Conservation (phyloP, 2,797 vertebrate species). For the Betta splendens region DNA sequence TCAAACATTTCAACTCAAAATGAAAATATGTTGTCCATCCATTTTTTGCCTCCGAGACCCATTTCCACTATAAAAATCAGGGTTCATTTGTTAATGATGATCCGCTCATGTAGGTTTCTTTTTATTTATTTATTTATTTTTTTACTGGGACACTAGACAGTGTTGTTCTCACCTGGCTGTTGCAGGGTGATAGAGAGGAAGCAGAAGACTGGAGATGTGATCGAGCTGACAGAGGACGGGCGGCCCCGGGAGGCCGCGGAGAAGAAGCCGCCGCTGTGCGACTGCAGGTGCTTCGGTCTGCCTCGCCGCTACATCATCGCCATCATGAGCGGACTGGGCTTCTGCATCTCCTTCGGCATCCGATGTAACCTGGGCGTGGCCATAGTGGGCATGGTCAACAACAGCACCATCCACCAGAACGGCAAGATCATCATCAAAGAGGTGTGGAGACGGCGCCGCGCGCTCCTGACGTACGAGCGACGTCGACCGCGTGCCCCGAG, state of each 20-base stretch:
- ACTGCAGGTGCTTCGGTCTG: constrained; percentile 94
- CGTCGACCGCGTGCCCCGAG: neutral
- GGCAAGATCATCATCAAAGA: constrained; percentile 96
- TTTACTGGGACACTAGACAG: neutral
- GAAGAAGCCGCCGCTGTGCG: constrained; percentile 90
- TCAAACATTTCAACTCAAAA: too few relatives aligned
- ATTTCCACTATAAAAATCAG: neutral
- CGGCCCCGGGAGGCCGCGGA: constrained; percentile 86
- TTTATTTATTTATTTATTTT: too few relatives aligned
- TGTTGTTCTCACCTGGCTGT: constrained; percentile 34
- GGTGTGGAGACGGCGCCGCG: constrained; percentile 77
- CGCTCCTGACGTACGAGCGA: constrained; percentile 21
- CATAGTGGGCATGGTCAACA: constrained; percentile 99
- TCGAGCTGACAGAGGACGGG: constrained; percentile 96
- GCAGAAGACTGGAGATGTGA: constrained; percentile 90
- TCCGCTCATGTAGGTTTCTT: constrained; percentile 1
- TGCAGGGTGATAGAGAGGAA: constrained; percentile 91
- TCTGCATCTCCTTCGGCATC: constrained; percentile 99
- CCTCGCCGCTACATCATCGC: constrained; percentile 98
- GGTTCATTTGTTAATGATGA: neutral
- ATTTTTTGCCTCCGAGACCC: too few relatives aligned
- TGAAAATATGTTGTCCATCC: too few relatives aligned
- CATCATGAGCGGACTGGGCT: constrained; percentile 98
- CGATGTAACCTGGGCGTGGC: constrained; percentile 98
- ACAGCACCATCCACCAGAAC: constrained; percentile 94